These are phyloP conservation scores for Chlamydotis undulata DNA, from an alignment of 2,113 vertebrate species.

Conservation along the genomic window DNA sequence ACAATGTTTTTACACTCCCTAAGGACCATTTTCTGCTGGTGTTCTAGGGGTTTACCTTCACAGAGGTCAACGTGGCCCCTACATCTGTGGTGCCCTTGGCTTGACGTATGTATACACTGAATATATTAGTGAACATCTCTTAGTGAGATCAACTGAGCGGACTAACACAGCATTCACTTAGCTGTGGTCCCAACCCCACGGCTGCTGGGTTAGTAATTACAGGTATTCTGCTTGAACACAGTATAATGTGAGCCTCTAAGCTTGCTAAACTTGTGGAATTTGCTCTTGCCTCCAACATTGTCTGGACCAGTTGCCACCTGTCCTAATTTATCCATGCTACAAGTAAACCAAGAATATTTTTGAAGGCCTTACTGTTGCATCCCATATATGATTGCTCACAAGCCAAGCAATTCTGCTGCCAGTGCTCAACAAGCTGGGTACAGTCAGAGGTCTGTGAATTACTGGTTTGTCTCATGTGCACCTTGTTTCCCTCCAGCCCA, in stretches of 20 bases:
- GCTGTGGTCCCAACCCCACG: background rate
- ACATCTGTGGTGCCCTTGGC: background rate
- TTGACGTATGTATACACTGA: background rate
- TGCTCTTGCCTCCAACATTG: background rate
- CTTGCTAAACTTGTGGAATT: background rate
- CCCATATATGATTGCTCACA: background rate
- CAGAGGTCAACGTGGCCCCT: background rate
- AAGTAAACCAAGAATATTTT: background rate
- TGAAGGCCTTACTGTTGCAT: background rate
- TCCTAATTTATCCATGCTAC: background rate
- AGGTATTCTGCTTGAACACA: background rate
- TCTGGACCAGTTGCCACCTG: background rate
- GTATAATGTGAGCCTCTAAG: background rate
- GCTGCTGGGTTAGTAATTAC: background rate
- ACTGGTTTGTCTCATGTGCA: background rate
- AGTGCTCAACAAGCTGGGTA: background rate
- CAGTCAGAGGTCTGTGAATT: background rate
- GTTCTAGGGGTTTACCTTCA: background rate
- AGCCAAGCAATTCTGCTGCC: background rate
- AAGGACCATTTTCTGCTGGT: background rate
- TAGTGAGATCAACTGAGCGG: background rate
- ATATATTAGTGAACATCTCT: background rate
- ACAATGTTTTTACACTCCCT: background rate
- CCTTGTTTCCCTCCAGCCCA: background rate
- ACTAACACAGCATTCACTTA: rapidly evolving